Evolutionary conservation across 2,888 invertebrate genomes (phyloP).

Genomic region (Diarsia rubi): DNA sequence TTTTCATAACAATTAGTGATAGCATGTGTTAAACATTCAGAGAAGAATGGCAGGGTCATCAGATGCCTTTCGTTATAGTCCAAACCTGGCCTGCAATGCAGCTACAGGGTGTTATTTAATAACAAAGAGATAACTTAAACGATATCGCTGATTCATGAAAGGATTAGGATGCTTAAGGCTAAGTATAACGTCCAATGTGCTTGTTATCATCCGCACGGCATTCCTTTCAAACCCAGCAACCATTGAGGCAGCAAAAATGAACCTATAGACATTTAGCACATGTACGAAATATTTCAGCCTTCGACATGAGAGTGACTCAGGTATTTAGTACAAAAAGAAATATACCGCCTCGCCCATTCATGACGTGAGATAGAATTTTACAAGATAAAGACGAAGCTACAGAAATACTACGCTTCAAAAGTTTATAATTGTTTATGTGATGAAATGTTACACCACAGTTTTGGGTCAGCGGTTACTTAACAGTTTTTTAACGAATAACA

Average conservation of each 20-base stretch:
- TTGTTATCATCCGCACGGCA: neutral
- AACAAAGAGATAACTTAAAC: constrained; percentile 5
- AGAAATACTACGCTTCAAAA: constrained; percentile 14
- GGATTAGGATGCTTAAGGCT: neutral
- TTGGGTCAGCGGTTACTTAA: constrained; percentile 56
- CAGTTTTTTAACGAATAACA: constrained; percentile 47
- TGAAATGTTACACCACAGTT: constrained; percentile 39
- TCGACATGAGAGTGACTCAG: neutral
- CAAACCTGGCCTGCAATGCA: constrained; percentile 22
- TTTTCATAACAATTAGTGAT: constrained; percentile 51
- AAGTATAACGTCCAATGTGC: neutral
- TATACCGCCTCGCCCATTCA: neutral
- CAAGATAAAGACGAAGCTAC: constrained; percentile 6
- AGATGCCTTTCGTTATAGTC: constrained; percentile 17
- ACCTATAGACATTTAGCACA: too few relatives aligned
- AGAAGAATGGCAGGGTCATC: constrained; percentile 41
- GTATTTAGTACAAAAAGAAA: neutral
- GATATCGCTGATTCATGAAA: neutral
- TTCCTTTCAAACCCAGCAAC: neutral
- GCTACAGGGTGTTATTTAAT: constrained; percentile 4
- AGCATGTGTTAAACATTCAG: constrained; percentile 40
- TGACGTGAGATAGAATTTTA: neutral
- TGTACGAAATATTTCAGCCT: neutral
- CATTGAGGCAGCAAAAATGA: neutral
- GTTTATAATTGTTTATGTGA: constrained; percentile 13